Evolutionary conservation across 2,888 invertebrate genomes (phyloP), one percentile per base, ranked within the genome.

Genomic region (Crioceris asparagi): DNA sequence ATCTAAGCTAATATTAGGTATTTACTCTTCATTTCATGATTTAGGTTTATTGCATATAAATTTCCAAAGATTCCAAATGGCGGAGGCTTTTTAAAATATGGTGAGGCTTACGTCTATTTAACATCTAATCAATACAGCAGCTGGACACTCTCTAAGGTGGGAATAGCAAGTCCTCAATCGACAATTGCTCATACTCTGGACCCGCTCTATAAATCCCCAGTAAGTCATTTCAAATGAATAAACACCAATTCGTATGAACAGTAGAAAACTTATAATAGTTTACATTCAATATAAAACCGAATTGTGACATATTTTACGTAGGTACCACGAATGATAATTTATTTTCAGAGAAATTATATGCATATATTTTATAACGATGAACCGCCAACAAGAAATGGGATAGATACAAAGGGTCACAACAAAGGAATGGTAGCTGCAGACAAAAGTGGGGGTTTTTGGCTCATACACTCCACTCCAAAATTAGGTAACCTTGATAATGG

Each of bases 401-500:
- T 71, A 34, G 59, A 66, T 11, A 53, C 42, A 8, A 75, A 75
- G 47, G 93, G 92, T 0, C 94, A 96, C 55, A 79, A 90, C 0
- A 94, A 96, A 67, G 94, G 94, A n/a, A 77, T 84, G 1, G 68
- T 91, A 5, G 65, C 85, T 33, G 77, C 78, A 0, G 77, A 86
- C 54, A 71, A 74, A 35, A 65, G 70, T 10, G 72, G 74, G 12
- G 91, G 91, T 2, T 73, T 92, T 51, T 96, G 94, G 93, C 60
- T 96, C 40, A 74, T 93, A 26, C 94, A 96, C 65, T 93, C 93
- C 12, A 86, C 92, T 14, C 96, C 96, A 0, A 74, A 78, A 51
- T 96, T 81, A 64, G 92, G 93, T 2, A 72, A 77, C 10, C 14
- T 17, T 10, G 38, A 52, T 17, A 50, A 63, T 1, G 66, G 67